These are phyloP conservation scores for Cataglyphis altisquamis DNA, from an alignment of 2,888 invertebrate genomes.

Conservation along the genomic window DNA sequence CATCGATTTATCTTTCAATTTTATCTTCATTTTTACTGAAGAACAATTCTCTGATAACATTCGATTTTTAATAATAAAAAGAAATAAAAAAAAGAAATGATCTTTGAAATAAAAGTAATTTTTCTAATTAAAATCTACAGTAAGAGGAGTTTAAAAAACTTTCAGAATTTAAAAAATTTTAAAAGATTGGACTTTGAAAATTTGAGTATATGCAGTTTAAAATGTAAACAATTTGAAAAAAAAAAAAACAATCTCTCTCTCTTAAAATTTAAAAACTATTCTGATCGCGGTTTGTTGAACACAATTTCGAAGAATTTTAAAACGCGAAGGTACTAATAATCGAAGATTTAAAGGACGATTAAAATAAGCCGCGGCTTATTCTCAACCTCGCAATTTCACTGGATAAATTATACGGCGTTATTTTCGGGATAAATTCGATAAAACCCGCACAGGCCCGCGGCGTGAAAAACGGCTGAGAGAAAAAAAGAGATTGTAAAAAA, in stretches of 20 bases:
- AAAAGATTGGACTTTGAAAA: not conserved
- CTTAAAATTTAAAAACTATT: not conserved
- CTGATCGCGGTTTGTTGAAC: not conserved
- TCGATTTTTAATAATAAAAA: not conserved
- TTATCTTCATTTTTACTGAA: no score
- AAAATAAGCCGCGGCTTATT: slow-evolving; percentile 44
- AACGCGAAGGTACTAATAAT: slow-evolving; percentile 22
- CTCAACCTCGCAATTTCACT: not conserved
- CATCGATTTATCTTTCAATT: not conserved
- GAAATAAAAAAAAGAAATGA: not conserved
- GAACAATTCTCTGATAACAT: not conserved
- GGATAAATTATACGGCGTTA: slow-evolving; percentile 55
- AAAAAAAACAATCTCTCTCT: not conserved
- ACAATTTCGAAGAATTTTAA: not conserved
- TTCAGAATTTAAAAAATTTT: not conserved
- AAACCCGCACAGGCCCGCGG: slow-evolving; percentile 39
- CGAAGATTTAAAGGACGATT: not conserved
- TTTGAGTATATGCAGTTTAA: not conserved
- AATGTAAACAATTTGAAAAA: not conserved
- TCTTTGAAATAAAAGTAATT: not conserved
- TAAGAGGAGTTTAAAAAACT: not conserved
- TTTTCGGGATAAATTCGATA: slow-evolving; percentile 55
- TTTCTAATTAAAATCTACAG: not conserved
- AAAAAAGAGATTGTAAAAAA: slow-evolving; percentile 53
- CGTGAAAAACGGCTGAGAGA: slow-evolving; percentile 39